These are phyloP conservation scores for Dicroscelio sp. DNA, from an alignment of 2,888 invertebrate genomes.

Conservation along the genomic window DNA sequence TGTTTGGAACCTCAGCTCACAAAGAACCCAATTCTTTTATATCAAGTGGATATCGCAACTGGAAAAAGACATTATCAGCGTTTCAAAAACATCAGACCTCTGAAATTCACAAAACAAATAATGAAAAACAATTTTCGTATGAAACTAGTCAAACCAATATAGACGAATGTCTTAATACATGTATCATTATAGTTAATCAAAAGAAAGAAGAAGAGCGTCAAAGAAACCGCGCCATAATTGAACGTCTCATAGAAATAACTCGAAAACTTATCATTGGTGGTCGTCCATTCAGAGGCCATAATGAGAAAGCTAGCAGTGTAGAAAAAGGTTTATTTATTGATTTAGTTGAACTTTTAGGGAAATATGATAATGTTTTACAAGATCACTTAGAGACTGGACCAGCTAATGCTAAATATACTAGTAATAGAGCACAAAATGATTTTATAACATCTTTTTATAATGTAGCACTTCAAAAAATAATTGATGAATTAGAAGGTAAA, in stretches of 20 bases:
- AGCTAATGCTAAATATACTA: constrained; percentile 13
- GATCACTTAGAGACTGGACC: constrained; percentile 1
- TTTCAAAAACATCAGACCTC: background rate
- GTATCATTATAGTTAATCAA: background rate
- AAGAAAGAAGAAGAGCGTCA: constrained; percentile 8
- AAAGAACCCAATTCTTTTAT: background rate
- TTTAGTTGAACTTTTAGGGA: background rate
- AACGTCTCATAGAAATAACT: background rate
- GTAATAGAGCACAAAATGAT: constrained; percentile 25
- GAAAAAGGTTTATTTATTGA: constrained; percentile 24
- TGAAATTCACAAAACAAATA: background rate
- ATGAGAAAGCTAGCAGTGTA: background rate
- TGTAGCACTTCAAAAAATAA: constrained; percentile 16
- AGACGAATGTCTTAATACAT: background rate
- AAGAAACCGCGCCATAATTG: background rate
- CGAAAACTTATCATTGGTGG: background rate
- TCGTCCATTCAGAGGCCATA: constrained; percentile 31
- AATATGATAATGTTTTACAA: constrained; percentile 8
- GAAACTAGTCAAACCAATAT: background rate
- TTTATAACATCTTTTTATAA: constrained; percentile 24
- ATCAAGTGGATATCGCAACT: background rate
- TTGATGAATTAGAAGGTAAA: background rate
- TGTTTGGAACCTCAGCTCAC: background rate
- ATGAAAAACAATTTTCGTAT: background rate
- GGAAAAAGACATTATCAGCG: constrained; percentile 14